Conservation (phyloP, 2,113 vertebrate genomes). For the Eidolon helvum region DNA sequence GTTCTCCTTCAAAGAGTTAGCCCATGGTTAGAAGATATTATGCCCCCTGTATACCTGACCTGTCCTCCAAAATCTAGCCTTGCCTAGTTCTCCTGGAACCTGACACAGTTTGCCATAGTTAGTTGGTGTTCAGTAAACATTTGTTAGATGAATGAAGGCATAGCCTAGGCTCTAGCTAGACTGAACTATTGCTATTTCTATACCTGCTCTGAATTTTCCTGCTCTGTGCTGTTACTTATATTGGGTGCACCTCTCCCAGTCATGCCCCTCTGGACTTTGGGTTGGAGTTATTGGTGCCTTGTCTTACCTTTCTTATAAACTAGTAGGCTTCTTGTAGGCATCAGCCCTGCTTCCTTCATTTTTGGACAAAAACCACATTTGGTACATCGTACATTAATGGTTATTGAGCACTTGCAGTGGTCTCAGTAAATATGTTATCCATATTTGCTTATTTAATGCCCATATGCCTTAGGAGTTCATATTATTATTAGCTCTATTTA, state of each 20-base stretch:
- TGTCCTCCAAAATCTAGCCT: background rate
- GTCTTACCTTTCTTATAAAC: background rate
- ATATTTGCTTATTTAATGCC: background rate
- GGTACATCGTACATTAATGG: background rate
- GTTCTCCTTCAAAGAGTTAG: background rate
- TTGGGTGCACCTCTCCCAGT: background rate
- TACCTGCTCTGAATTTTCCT: background rate
- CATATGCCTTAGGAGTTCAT: background rate
- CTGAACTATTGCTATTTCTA: background rate
- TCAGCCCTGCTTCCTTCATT: background rate
- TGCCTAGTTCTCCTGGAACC: background rate
- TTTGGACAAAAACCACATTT: background rate
- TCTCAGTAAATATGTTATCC: background rate
- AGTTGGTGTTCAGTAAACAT: background rate
- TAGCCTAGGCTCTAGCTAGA: background rate
- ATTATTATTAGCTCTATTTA: background rate
- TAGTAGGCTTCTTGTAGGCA: background rate
- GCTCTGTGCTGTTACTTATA: background rate
- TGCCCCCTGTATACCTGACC: too few species aligned
- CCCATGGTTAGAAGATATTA: background rate
- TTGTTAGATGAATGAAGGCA: background rate
- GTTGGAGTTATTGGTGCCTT: background rate
- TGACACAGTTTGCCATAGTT: background rate
- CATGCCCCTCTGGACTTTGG: background rate
- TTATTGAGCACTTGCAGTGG: background rate